Conservation (phyloP, 2,888 invertebrate genomes). For the Drosophila meridiana region DNA sequence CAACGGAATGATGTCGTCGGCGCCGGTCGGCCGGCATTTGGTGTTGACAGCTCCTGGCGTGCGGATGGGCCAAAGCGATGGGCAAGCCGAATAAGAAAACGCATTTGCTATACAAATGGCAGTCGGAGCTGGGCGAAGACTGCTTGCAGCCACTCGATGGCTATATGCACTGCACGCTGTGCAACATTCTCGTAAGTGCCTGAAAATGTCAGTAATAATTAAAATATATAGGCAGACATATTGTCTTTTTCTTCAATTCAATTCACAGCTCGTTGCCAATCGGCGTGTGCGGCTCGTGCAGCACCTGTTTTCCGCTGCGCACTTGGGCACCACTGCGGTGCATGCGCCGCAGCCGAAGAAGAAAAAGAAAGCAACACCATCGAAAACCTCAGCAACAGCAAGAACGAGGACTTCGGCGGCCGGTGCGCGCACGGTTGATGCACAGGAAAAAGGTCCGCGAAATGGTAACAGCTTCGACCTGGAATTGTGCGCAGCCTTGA, state of each 20-base stretch:
- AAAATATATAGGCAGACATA: background rate
- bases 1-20: too few species aligned
- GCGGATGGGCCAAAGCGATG: too few species aligned
- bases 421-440: too few species aligned
- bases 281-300: background rate
- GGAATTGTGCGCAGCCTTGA: background rate
- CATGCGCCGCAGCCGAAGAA: background rate
- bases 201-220: background rate
- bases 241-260: too few species aligned
- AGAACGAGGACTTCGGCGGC: too few species aligned
- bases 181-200: background rate
- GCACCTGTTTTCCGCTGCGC: background rate
- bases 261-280: background rate
- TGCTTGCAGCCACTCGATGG: background rate
- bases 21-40: too few species aligned
- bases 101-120: conserved; percentile 1
- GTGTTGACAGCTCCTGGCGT: too few species aligned
- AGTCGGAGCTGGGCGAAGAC: background rate
- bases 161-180: background rate
- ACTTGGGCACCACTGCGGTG: background rate
- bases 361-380: background rate
- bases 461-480: background rate
- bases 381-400: too few species aligned
- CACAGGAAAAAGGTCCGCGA: too few species aligned
- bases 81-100: background rate